Evolutionary conservation across 2,888 invertebrate genomes (phyloP).

Genomic region (Endotricha flammealis): DNA sequence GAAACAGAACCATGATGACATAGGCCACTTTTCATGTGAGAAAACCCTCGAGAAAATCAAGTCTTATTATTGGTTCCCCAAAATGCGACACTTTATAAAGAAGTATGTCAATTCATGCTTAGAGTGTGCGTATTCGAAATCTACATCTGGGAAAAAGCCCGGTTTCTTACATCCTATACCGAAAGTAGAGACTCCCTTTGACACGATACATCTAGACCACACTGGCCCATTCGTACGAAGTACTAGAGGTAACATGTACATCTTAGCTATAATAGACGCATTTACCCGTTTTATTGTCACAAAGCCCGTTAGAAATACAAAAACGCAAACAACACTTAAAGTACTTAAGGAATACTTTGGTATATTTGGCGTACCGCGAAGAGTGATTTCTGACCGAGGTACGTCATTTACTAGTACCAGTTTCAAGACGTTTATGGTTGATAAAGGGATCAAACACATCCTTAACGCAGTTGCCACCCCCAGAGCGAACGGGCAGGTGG

Average conservation of each 20-base stretch:
- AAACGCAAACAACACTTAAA: slow-evolving; percentile 4
- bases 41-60: slow-evolving; percentile 15
- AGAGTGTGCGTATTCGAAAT: slow-evolving; percentile 14
- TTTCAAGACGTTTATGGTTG: slow-evolving; percentile 3
- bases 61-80: slow-evolving; percentile 15
- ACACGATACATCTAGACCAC: slow-evolving; percentile 15
- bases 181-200: slow-evolving; percentile 12
- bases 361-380: slow-evolving; percentile 13
- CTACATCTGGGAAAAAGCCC: slow-evolving; percentile 3
- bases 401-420: slow-evolving; percentile 8
- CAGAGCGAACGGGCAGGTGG: slow-evolving; percentile 8
- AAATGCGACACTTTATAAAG: slow-evolving; percentile 12
- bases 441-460: neutral
- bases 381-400: slow-evolving; percentile 15
- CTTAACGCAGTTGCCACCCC: slow-evolving; percentile 12
- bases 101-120: slow-evolving; percentile 17
- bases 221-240: slow-evolving; percentile 23
- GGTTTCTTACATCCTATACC: slow-evolving; percentile 12
- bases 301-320: slow-evolving; percentile 18
- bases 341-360: slow-evolving; percentile 8
- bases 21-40: slow-evolving; percentile 18
- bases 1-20: slow-evolving; percentile 18
- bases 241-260: slow-evolving; percentile 19
- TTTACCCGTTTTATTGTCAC: slow-evolving; percentile 33
- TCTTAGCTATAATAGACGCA: slow-evolving; percentile 28